These are phyloP conservation scores for Anodontia alba DNA, from an alignment of 2,888 invertebrate species.

Conservation along the genomic window DNA sequence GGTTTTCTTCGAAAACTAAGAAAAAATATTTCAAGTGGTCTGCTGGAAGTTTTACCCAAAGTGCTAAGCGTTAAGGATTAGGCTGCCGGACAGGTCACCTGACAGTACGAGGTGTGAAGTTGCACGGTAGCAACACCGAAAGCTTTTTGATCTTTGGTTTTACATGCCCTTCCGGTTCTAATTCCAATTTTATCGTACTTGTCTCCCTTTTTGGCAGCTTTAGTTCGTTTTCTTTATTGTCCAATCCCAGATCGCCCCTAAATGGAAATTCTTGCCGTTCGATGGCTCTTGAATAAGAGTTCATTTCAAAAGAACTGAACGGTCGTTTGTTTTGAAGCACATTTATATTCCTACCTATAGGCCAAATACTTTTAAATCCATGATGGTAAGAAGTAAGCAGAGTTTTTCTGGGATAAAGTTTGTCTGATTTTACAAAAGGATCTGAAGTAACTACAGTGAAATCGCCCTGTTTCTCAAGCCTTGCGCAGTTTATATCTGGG, in stretches of 20 bases:
- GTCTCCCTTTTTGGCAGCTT: not conserved
- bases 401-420: constrained; percentile 53
- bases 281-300: constrained; percentile 54
- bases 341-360: constrained; percentile 66
- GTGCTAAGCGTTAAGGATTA: too few species aligned
- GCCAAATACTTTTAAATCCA: constrained; percentile 71
- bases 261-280: constrained; percentile 52
- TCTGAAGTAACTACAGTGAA: constrained; percentile 37
- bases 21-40: too few species aligned
- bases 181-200: constrained; percentile 2
- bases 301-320: constrained; percentile 57
- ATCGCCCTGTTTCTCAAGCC: constrained; percentile 35
- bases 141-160: constrained; percentile 5
- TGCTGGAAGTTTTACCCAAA: too few species aligned
- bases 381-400: constrained; percentile 55
- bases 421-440: constrained; percentile 47
- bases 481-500: constrained; percentile 18
- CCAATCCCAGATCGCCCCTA: not conserved
- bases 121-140: not conserved
- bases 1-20: too few species aligned
- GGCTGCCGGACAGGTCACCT: not conserved
- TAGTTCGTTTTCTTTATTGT: not conserved
- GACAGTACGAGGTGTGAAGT: not conserved
- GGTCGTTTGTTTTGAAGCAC: constrained; percentile 56
- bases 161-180: not conserved